These are phyloP conservation scores for Drosophila orosa DNA, from an alignment of 1,140 invertebrate species.

Conservation along the genomic window DNA sequence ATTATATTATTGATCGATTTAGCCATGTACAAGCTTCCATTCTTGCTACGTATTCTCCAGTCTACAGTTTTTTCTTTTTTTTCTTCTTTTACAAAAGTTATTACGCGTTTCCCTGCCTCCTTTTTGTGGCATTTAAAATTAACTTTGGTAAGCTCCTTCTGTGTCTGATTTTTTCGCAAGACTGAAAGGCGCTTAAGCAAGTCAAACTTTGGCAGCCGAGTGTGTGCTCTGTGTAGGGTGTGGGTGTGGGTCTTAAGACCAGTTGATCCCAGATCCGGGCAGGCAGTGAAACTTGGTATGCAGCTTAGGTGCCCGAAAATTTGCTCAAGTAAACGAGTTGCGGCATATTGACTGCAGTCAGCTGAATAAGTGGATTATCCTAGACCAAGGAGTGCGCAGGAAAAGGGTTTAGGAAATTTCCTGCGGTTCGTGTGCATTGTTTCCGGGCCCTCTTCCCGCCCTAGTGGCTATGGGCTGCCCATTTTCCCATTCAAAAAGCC, in stretches of 20 bases:
- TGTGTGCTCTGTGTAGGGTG: not conserved
- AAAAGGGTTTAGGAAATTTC: conserved; percentile 14
- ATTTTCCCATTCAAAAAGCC: not conserved
- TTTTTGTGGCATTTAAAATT: conserved; percentile 12
- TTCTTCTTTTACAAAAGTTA: not conserved
- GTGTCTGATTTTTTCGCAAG: conserved; percentile 6
- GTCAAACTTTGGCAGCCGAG: conserved; percentile 18
- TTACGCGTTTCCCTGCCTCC: not conserved
- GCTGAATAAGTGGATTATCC: conserved; percentile 57
- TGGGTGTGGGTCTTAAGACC: conserved; percentile 13
- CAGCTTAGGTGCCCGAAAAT: conserved; percentile 60
- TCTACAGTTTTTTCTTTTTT: not conserved
- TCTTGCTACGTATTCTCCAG: no score
- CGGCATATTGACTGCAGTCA: conserved; percentile 55
- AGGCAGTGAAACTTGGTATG: conserved; percentile 49
- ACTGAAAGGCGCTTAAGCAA: conserved; percentile 13
- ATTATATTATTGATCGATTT: no score
- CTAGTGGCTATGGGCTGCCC: not conserved
- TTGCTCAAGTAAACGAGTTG: conserved; percentile 64
- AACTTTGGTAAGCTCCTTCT: not conserved
- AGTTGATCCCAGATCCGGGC: conserved; percentile 21
- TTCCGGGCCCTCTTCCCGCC: not conserved
- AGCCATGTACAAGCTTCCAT: no score
- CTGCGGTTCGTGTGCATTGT: conserved; percentile 20
- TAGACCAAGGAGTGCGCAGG: not conserved